Percentiles rank a stretch among this genome's conserved stretches.
Evolutionary conservation across 2,113 vertebrate genomes (phyloP).

Genomic region (Chamaetylas fuelleborni): DNA sequence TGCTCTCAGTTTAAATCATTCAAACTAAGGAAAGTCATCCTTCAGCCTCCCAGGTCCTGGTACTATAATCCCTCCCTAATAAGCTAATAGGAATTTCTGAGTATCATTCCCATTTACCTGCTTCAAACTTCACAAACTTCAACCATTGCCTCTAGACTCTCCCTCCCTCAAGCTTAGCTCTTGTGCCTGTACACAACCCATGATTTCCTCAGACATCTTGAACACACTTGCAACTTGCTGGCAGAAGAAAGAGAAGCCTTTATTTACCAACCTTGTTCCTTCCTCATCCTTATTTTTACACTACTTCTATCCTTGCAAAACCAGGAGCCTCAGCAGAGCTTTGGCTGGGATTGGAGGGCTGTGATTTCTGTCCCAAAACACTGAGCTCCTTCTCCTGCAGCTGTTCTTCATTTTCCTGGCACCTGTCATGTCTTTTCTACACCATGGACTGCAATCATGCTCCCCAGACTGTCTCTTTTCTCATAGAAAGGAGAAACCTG

Average conservation of each 20-base stretch:
- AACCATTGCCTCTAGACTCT: background rate
- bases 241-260: background rate
- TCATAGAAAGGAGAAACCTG: background rate
- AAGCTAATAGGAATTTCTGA: background rate
- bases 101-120: background rate
- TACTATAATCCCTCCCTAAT: too few relatives aligned
- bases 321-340: background rate
- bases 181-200: background rate
- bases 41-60: background rate
- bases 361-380: background rate
- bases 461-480: background rate
- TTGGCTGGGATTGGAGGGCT: background rate
- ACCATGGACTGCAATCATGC: background rate
- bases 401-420: background rate
- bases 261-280: background rate
- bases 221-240: background rate
- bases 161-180: background rate
- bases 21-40: background rate
- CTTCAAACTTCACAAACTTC: background rate
- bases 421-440: background rate
- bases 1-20: conserved; percentile 10
- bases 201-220: background rate
- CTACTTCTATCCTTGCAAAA: background rate
- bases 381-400: background rate
- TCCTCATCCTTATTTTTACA: background rate